Evolutionary conservation across 2,797 vertebrate genomes (phyloP).

Genomic region (Nannoperca obscura): DNA sequence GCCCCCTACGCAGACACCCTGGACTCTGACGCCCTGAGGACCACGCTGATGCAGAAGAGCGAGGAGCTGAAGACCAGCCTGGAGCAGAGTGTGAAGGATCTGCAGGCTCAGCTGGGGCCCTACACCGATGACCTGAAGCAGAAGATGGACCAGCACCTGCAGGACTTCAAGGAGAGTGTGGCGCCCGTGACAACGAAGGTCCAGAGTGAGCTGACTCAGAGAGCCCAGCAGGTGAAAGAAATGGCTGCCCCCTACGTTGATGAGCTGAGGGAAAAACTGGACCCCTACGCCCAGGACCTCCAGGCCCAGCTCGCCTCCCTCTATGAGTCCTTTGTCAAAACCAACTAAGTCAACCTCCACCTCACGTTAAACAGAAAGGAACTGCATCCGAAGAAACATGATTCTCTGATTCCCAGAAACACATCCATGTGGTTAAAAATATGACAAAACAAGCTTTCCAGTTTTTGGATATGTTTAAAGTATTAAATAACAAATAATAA

Average conservation of each 20-base stretch:
- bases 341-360: conserved; percentile 64
- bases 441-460: conserved; percentile 17
- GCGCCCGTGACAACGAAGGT: conserved; percentile 72
- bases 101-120: conserved; percentile 81
- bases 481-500: conserved; percentile 31
- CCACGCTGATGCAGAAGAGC: conserved; percentile 77
- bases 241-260: conserved; percentile 83
- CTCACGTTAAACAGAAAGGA: conserved; percentile 16
- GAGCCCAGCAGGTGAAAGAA: conserved; percentile 76
- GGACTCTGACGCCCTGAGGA: conserved; percentile 80
- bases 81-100: conserved; percentile 80
- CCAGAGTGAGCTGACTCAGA: conserved; percentile 75
- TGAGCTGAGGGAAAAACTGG: conserved; percentile 77
- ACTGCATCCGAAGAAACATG: conserved; percentile 28
- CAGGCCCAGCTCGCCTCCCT: conserved; percentile 75
- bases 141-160: conserved; percentile 82
- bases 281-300: conserved; percentile 81
- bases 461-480: conserved; percentile 23
- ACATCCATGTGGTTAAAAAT: not conserved
- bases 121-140: conserved; percentile 79
- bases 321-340: conserved; percentile 73
- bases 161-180: conserved; percentile 79
- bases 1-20: conserved; percentile 73
- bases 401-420: not conserved
- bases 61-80: conserved; percentile 81